Evolutionary conservation across 2,797 vertebrate genomes (phyloP).

Genomic region (Semaprochilodus insignis): DNA sequence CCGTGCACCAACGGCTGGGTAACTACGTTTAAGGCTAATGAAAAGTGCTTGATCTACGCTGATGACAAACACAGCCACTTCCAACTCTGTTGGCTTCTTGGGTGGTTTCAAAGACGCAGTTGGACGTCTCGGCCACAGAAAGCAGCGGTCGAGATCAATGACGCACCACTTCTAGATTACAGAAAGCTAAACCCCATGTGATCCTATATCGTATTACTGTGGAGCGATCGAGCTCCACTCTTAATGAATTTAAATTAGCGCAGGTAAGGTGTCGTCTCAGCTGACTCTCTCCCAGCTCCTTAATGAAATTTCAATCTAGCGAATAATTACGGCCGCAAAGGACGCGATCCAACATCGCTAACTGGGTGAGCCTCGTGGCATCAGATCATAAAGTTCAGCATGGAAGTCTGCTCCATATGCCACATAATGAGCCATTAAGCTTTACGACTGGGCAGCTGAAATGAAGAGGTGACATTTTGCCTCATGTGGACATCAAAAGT

Average conservation of each 20-base stretch:
- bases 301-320: constrained; percentile 43
- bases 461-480: background rate
- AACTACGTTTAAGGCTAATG: constrained; percentile 10
- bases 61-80: background rate
- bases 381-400: constrained; percentile 15
- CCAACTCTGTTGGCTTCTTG: background rate
- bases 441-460: background rate
- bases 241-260: constrained; percentile 47
- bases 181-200: constrained; percentile 42
- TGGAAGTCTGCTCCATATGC: background rate
- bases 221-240: constrained; percentile 41
- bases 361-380: constrained; percentile 1
- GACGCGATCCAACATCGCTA: constrained; percentile 13
- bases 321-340: constrained; percentile 46
- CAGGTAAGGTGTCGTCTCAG: constrained; percentile 51
- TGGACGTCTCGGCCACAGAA: background rate
- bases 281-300: constrained; percentile 28
- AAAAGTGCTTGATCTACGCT: background rate
- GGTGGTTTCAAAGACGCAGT: background rate
- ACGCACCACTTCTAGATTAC: constrained; percentile 43
- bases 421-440: background rate
- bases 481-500: too few relatives aligned
- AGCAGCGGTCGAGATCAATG: constrained; percentile 33
- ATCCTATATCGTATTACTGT: constrained; percentile 28
- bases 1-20: background rate